Base-by-base conservation (phyloP, 2,888 invertebrate species). In the Pterostichus niger region DNA sequence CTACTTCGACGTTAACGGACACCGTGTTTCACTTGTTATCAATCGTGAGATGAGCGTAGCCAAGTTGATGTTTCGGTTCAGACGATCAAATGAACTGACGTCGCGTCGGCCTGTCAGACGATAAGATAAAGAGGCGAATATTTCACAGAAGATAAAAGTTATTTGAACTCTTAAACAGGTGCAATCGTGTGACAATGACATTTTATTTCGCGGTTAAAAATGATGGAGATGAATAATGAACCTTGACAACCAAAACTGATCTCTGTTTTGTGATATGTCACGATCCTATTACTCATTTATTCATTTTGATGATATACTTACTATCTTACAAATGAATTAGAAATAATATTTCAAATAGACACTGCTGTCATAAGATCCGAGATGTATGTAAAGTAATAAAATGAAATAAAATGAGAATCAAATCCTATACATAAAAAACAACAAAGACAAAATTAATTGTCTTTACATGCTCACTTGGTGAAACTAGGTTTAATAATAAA, bases 1-100 rank as follows among this genome's bases (percentile, higher is more conserved):
- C 35, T 68, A 40, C 68, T 13, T 10, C 52, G n/a, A 13, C 13
- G 52, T 10, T 71, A 71, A 52, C 52, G 31, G 24, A 73, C 73
- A 73, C 73, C 54, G 56, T 80, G 71, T 64, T 80, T 68, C 68
- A 80, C 49, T 52, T 81, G 52, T 68, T 80, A 73, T 81, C 81
- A 81, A 81, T 61, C 61, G 15, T 61, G 78, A 78, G 17, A 56
- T 40, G 78, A 59, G 31, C 77, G 40, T 17, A n/a, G 24, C 40
- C 10, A 59, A 17, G 6, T 17, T 52, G 56, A 35, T 35, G 17
- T 24, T 33, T 13, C 35, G 15, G 15, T 77, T 31, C 77, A 40
- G 13, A 40, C 40, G 80, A 81, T 81, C 80, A 68, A 81, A 81
- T 71, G 71, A 71, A 44, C 64, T 64, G 7, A 13, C 31, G 64